Evolutionary conservation across 1,140 invertebrate genomes (phyloP), one percentile per base, ranked within the genome.

Genomic region (Brachionus asplanchnoidis): DNA sequence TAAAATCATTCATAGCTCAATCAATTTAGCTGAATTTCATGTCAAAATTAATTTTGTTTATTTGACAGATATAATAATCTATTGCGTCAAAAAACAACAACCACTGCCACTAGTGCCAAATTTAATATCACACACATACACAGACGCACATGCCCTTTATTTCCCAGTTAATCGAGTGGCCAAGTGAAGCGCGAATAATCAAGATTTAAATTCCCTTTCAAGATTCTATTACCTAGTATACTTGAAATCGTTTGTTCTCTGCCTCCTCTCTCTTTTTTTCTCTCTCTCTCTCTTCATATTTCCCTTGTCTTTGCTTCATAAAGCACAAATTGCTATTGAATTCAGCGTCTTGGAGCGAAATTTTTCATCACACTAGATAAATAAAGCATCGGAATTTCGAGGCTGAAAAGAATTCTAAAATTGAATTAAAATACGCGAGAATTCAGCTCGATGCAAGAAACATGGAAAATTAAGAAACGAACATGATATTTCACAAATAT

Each of bases 21-120:
- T 75, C 70, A 68, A 68, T 32, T 42, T 75, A 44, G 40, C 36
- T 40, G 14, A 75, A 77, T 77, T 77, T 28, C 20, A 26, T 77
- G 40, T 77, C 44, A 28, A 46, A 50, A 77, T 77, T 77, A 77
- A 73, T 73, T 73, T 77, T 77, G 73, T 77, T 77, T 77, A 77
- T 77, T 77, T 77, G 73, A 77, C 73, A 77, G 73, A 77, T 75
- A 75, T 75, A 36, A 14, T 70, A 60, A 60, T 60, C 53, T 46
- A 75, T 77, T 53, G 73, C 73, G 73, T 77, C 73, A 77, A 77
- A 75, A 42, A 75, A 42, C 66, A 68, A 68, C 66, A 68, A 68
- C 17, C n/a, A 68, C n/a, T 60, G 53, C 20, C 53, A 60, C 17
- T 60, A 60, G 53, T 60, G 53, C 53, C 53, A 60, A 60, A 60